Evolutionary conservation across 2,113 vertebrate species (phyloP), one percentile per base, ranked within the genome.

Genomic region (Muntiacus reevesi): DNA sequence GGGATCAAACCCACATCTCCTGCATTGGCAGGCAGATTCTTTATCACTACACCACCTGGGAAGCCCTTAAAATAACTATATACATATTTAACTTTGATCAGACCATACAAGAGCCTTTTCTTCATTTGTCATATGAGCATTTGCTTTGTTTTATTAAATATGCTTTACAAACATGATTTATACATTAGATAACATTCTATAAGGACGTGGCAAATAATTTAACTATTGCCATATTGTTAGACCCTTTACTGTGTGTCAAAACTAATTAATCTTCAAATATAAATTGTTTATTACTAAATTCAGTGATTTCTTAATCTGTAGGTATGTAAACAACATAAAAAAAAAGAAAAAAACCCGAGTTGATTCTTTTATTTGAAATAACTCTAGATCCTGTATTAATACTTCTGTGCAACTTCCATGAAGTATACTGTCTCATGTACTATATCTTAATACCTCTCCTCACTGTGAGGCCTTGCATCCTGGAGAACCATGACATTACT

Each of bases 201-300:
- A 88, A 94, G 1, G 23, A 78, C 89, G 25, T 43, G 3, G 23
- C 23, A 78, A 57, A 17, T 59, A 86, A 40, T 64, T 95, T 88
- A 97, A 92, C 64, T 79, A 30, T 76, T 54, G 9, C 25, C 36
- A n/a, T 87, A 43, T 62, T 88, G 27, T 36, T 95, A 82, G 15
- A 78, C 11, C 17, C 36, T 95, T 95, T 87, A 57, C 10, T 67
- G 23, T 74, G 16, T 67, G 23, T 57, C 43, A 95, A 94, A 97
- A 87, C 54, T 55, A 95, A 92, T 71, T 89, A 21, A 47, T 87
- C 36, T 94, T 96, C 43, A 90, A 85, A 82, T 94, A 59, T 67
- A 85, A 62, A 54, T 71, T 88, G 81, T 82, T 40, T 92, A 11
- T 76, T 96, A 17, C 19, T 28, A n/a, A 89, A 83, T 78, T 83